Evolutionary conservation across 2,113 vertebrate species (phyloP).

Genomic region (Bucco capensis): DNA sequence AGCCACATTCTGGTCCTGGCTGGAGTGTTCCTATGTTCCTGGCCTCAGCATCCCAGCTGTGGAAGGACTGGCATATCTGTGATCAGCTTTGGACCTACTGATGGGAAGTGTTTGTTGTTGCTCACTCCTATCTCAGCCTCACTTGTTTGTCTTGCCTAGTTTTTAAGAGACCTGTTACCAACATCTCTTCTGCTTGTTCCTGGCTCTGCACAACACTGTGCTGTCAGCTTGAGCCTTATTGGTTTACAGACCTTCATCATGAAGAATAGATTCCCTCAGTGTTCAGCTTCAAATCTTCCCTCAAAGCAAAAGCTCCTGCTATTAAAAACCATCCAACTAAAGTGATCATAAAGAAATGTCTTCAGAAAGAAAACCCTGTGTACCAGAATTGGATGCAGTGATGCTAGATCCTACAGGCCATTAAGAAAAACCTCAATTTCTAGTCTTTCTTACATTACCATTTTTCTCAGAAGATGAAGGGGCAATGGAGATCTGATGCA

Average conservation of each 20-base stretch:
- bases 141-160: background rate
- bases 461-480: background rate
- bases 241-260: background rate
- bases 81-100: background rate
- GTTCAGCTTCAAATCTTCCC: background rate
- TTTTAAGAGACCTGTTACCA: background rate
- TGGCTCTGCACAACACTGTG: background rate
- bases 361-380: background rate
- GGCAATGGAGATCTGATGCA: background rate
- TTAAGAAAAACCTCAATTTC: background rate
- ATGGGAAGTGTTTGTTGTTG: background rate
- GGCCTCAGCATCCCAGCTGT: background rate
- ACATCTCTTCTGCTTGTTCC: background rate
- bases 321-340: background rate
- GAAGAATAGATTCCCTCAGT: background rate
- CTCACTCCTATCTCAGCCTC: background rate
- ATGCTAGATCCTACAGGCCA: background rate
- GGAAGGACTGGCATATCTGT: background rate
- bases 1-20: fast-evolving
- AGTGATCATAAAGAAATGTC: background rate
- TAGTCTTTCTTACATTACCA: background rate
- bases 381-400: background rate
- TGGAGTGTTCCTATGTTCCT: fast-evolving
- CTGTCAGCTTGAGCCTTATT: background rate
- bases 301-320: background rate